Conservation (phyloP, 2,888 invertebrate species). For the Mythimna loreyi region DNA sequence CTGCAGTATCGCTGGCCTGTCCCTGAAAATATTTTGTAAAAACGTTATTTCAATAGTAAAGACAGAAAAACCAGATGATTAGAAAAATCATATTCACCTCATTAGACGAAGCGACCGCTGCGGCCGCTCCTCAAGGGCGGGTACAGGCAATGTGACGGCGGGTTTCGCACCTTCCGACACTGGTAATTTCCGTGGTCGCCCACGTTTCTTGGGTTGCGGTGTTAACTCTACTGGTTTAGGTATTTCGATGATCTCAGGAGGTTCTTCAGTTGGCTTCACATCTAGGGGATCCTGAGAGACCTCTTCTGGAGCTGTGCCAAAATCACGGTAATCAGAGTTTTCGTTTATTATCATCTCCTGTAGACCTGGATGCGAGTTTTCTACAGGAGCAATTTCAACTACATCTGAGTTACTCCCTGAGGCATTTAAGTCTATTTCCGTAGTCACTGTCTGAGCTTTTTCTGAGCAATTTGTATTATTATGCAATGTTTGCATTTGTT, state of each 20-base stretch:
- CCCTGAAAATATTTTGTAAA: slow-evolving; percentile 73
- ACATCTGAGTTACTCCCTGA: slow-evolving; percentile 82
- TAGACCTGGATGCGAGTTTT: slow-evolving; percentile 79
- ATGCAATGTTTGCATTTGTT: slow-evolving; percentile 81
- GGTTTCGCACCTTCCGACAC: slow-evolving; percentile 81
- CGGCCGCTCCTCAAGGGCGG: slow-evolving; percentile 87
- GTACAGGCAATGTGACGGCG: slow-evolving; percentile 75
- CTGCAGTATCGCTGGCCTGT: slow-evolving; percentile 80
- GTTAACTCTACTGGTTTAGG: slow-evolving; percentile 76
- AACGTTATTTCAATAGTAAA: neutral
- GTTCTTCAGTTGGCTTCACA: slow-evolving; percentile 72
- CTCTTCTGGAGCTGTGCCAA: slow-evolving; percentile 79
- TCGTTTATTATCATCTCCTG: slow-evolving; percentile 87
- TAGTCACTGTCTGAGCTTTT: slow-evolving; percentile 73
- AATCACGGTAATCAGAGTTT: slow-evolving; percentile 84
- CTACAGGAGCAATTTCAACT: slow-evolving; percentile 74
- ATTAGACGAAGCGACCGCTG: slow-evolving; percentile 85
- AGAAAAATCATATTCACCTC: slow-evolving; percentile 75
- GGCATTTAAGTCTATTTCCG: slow-evolving; percentile 81
- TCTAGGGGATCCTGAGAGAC: slow-evolving; percentile 87
- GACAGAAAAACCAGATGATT: neutral
- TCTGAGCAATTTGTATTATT: slow-evolving; percentile 79
- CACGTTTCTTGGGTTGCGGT: slow-evolving; percentile 87
- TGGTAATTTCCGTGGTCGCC: slow-evolving; percentile 86
- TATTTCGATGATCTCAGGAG: slow-evolving; percentile 68